phyloP scores from a whole-genome alignment of 2,797 vertebrate genomes.

The Acanthornis magna region DNA sequence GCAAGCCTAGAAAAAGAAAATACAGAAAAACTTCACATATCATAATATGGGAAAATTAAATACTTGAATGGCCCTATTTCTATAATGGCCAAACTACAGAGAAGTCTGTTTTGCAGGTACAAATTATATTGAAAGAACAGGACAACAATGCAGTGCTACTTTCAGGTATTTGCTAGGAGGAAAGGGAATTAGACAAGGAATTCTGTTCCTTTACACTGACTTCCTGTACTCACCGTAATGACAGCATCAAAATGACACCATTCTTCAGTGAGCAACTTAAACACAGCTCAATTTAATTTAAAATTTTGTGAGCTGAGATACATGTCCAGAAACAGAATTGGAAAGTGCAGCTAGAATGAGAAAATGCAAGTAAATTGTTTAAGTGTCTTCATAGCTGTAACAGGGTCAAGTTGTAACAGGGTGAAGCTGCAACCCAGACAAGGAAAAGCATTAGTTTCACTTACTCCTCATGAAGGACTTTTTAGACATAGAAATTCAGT shows the following conservation, averaged over 20 bases:
- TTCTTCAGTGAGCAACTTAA: not conserved
- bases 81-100: not conserved
- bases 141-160: not conserved
- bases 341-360: not conserved
- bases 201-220: not conserved
- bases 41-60: not conserved
- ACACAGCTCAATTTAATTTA: not conserved
- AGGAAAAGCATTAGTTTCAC: not conserved
- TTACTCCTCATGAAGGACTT: not conserved
- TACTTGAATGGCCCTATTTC: not conserved
- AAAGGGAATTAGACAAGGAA: not conserved
- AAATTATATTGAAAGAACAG: not conserved
- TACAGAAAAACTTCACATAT: not conserved
- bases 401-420: not conserved
- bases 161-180: not conserved
- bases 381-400: not conserved
- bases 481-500: not conserved
- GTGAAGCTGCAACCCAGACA: not conserved
- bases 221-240: not conserved
- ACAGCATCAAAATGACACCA: not conserved
- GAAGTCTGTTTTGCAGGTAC: not conserved
- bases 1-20: slow-evolving; percentile 80
- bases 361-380: not conserved
- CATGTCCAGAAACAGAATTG: not conserved
- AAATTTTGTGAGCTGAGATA: not conserved